phyloP scores from a whole-genome alignment of 2,797 vertebrate genomes.

The Liasis olivaceus region DNA sequence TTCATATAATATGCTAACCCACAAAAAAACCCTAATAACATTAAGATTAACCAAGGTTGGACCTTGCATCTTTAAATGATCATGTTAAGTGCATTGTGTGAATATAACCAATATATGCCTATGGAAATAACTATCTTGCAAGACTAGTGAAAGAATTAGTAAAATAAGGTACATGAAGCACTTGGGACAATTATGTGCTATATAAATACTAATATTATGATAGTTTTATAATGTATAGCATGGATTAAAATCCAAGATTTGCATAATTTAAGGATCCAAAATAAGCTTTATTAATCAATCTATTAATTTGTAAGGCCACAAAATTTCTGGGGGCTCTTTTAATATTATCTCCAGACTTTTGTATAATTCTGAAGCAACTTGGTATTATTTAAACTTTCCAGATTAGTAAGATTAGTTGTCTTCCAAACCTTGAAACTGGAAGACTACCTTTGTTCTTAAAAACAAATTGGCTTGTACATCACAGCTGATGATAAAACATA shows the following conservation, averaged over 20 bases:
- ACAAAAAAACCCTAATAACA: not conserved
- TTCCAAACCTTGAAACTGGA: not conserved
- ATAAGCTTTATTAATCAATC: not conserved
- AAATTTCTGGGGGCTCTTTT: not conserved
- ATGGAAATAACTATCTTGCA: not conserved
- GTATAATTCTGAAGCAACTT: not conserved
- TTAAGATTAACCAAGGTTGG: not conserved
- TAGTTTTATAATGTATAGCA: not conserved
- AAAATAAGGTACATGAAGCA: not conserved
- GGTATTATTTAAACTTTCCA: not conserved
- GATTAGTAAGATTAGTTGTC: not conserved
- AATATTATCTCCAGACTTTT: not conserved
- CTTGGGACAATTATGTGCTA: not conserved
- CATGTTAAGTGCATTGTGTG: not conserved
- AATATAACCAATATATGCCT: not conserved
- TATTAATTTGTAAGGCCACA: not conserved
- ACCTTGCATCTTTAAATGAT: not conserved
- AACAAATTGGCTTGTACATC: too few species aligned
- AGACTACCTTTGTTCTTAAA: too few species aligned
- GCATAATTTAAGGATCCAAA: not conserved
- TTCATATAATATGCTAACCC: not conserved
- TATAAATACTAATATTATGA: not conserved
- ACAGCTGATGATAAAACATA: too few species aligned
- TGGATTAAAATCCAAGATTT: not conserved
- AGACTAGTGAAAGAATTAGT: not conserved